A percentile compares a stretch with the other conserved stretches of the same genome.
phyloP scores from a whole-genome alignment of 2,888 invertebrate genomes.

The Parapristionchus giblindavisi region DNA sequence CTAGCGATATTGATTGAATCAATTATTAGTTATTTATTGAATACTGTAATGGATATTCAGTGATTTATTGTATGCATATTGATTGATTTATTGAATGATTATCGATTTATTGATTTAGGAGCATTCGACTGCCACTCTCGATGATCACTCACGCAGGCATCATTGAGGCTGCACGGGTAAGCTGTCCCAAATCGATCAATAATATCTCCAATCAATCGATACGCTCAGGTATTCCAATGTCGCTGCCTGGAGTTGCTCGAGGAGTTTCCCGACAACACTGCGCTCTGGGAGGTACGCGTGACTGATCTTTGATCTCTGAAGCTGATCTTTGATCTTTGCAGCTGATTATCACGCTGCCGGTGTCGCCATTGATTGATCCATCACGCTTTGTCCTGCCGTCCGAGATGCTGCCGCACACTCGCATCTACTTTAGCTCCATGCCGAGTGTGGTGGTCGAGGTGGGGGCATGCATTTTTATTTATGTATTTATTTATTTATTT shows the following conservation, averaged over 20 bases:
- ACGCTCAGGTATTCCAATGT: conserved; percentile 23
- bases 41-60: not conserved
- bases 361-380: conserved; percentile 26
- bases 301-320: not conserved
- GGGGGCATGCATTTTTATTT: too few species aligned
- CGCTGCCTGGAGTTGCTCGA: conserved; percentile 20
- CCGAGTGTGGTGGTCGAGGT: conserved; percentile 18
- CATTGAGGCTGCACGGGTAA: conserved; percentile 32
- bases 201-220: not conserved
- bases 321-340: not conserved
- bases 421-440: conserved; percentile 20
- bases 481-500: too few species aligned
- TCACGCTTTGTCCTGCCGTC: conserved; percentile 13
- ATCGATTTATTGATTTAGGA: not conserved
- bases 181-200: not conserved
- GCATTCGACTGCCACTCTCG: conserved; percentile 36
- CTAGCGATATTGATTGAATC: not conserved
- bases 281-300: conserved; percentile 30
- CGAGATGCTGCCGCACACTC: conserved; percentile 23
- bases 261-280: conserved; percentile 21
- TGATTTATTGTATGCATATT: not conserved
- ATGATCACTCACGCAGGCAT: conserved; percentile 26
- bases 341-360: conserved; percentile 30
- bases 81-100: not conserved
- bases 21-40: not conserved